These are phyloP conservation scores for Phengaris arion DNA, from an alignment of 2,888 invertebrate species.

Conservation along the genomic window DNA sequence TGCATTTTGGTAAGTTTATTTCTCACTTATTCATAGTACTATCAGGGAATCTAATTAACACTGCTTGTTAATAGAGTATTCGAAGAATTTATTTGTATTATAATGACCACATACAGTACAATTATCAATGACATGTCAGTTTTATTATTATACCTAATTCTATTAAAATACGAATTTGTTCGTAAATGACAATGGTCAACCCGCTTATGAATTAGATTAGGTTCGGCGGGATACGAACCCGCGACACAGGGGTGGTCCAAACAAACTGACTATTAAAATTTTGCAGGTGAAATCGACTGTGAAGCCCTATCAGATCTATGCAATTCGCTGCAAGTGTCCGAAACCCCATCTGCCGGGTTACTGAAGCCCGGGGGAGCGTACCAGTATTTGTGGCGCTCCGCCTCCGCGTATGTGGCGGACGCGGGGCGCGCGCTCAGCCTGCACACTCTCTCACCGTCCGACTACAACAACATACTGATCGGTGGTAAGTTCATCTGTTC, in stretches of 20 bases:
- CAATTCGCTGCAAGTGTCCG: constrained; percentile 76
- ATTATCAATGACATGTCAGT: too few relatives aligned
- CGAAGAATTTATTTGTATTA: too few relatives aligned
- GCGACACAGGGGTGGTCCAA: not conserved
- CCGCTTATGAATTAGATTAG: too few relatives aligned
- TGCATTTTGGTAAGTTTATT: constrained; percentile 76
- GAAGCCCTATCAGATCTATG: constrained; percentile 78
- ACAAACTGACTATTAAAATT: constrained; percentile 34
- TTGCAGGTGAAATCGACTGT: constrained; percentile 82
- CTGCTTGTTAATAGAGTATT: too few relatives aligned
- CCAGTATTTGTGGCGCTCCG: constrained; percentile 77
- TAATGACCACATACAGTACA: too few relatives aligned
- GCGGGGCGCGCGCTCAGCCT: constrained; percentile 62
- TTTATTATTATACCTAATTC: too few relatives aligned
- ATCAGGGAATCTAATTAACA: too few relatives aligned
- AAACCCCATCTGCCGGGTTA: constrained; percentile 85
- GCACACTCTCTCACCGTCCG: constrained; percentile 81
- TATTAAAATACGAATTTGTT: too few relatives aligned
- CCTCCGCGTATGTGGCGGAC: constrained; percentile 36
- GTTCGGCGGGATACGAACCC: too few relatives aligned
- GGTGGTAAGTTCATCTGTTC: constrained; percentile 53
- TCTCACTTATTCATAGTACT: not conserved
- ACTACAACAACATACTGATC: constrained; percentile 78
- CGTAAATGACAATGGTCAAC: too few relatives aligned
- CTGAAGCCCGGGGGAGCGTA: constrained; percentile 87